phyloP scores from a whole-genome alignment of 2,113 vertebrate species.

The Tachuris rubrigastra region DNA sequence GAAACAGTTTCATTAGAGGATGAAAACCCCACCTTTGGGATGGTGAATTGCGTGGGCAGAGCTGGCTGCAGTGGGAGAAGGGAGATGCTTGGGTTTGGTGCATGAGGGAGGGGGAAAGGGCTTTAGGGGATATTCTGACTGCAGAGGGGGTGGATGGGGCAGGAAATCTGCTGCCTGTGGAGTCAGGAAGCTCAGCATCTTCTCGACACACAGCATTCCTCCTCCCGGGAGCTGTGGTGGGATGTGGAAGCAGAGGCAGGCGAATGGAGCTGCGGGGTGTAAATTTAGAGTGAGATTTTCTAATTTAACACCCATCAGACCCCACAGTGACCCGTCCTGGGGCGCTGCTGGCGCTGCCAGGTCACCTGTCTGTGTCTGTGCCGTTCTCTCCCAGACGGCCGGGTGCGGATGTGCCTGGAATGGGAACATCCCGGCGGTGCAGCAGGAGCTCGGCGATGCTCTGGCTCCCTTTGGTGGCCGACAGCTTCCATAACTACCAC shows the following conservation, averaged over 20 bases:
- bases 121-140: neutral
- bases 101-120: neutral
- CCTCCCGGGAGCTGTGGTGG: accelerated
- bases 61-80: neutral
- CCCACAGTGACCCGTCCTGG: neutral
- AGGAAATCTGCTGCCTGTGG: neutral
- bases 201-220: neutral
- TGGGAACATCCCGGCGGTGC: neutral
- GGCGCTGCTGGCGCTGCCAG: neutral
- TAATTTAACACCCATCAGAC: accelerated
- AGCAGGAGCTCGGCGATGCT: neutral
- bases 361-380: accelerated
- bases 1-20: neutral
- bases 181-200: neutral
- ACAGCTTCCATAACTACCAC: neutral
- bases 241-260: neutral
- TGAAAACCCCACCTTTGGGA: neutral
- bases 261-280: neutral
- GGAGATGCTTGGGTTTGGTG: neutral
- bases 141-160: neutral
- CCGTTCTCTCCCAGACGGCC: neutral
- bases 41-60: neutral
- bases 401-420: neutral
- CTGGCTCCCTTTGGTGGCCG: neutral
- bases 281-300: accelerated